A percentile compares a stretch with the other conserved stretches of the same genome.
Evolutionary conservation across 1,140 invertebrate species (phyloP).

Genomic region (Anastrepha ludens): DNA sequence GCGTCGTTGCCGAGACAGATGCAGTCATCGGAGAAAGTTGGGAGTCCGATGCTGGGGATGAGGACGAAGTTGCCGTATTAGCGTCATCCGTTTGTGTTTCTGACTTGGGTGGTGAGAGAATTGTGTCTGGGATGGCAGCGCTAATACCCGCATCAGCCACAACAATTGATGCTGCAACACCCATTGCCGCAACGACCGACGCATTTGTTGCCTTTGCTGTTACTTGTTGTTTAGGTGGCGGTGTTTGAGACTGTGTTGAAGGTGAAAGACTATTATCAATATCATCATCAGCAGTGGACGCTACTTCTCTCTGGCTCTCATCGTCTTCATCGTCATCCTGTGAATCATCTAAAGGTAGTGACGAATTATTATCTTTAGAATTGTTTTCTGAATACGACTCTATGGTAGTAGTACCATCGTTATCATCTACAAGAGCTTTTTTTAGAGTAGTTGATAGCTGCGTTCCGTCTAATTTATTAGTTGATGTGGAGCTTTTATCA

Average conservation of each 20-base stretch:
- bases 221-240: conserved; percentile 63
- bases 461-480: not conserved
- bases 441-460: too few species aligned
- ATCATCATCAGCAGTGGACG: not conserved
- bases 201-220: conserved; percentile 54
- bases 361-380: not conserved
- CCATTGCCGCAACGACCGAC: conserved; percentile 6
- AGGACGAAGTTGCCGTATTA: conserved; percentile 68
- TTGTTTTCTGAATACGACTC: not conserved
- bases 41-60: conserved; percentile 69
- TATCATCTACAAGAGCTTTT: not conserved
- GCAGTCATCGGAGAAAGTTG: conserved; percentile 62
- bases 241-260: conserved; percentile 68
- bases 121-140: conserved; percentile 67
- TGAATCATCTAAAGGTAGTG: not conserved
- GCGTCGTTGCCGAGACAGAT: not conserved
- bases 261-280: conserved; percentile 57
- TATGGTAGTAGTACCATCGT: not conserved
- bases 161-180: not conserved
- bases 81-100: conserved; percentile 72
- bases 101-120: conserved; percentile 70
- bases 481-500: not conserved
- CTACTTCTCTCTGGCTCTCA: not conserved
- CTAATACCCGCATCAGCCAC: not conserved
- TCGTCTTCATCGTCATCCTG: conserved; percentile 22